A percentile compares a stretch with the other conserved stretches of the same genome.
phyloP scores from a whole-genome alignment of 1,140 invertebrate species.

The Eumaeus atala region DNA sequence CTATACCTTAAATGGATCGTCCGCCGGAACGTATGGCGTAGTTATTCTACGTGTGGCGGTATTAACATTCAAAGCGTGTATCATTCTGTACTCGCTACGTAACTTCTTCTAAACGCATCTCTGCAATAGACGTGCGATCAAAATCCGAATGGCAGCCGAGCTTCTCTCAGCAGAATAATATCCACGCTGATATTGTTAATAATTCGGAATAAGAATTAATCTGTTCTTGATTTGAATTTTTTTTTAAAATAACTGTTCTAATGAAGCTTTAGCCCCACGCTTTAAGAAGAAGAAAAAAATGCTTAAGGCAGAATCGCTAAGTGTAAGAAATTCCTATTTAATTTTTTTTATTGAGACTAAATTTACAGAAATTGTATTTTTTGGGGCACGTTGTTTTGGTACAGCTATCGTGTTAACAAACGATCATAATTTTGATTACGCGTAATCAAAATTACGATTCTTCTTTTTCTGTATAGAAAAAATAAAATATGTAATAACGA shows the following conservation, averaged over 20 bases:
- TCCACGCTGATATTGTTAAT: not conserved
- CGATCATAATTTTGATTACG: no score
- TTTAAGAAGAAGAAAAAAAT: no score
- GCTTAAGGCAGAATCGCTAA: no score
- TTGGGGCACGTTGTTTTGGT: no score
- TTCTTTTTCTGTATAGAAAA: no score
- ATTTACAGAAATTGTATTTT: no score
- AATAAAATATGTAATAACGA: not conserved
- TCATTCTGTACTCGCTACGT: constrained; percentile 18
- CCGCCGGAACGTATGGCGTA: constrained; percentile 12
- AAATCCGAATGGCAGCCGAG: not conserved
- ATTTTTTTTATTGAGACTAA: no score
- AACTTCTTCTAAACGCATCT: constrained; percentile 4
- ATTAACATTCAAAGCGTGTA: constrained; percentile 27
- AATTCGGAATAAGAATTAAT: not conserved
- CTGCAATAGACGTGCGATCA: not conserved
- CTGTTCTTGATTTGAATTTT: not conserved
- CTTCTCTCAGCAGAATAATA: not conserved
- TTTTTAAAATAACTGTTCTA: no score
- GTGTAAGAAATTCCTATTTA: no score
- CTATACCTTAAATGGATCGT: constrained; percentile 10
- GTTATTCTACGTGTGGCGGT: constrained; percentile 18
- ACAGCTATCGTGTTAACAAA: no score
- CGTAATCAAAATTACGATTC: no score
- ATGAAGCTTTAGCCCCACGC: no score